phyloP scores from a whole-genome alignment of 1,140 invertebrate species.

The Pachypeltis micranthus region DNA sequence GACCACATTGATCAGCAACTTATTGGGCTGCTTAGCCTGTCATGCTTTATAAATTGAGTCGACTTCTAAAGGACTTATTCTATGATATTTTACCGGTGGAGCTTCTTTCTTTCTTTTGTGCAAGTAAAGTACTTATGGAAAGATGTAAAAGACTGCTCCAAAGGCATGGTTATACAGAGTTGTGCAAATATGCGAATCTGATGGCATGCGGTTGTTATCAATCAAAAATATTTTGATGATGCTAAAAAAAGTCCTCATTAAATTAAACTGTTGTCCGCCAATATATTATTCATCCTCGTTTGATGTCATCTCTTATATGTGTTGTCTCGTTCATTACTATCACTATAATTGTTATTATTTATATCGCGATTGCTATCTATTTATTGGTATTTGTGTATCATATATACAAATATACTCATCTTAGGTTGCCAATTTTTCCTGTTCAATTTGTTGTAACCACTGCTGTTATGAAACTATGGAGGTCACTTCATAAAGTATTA shows the following conservation, averaged over 20 bases:
- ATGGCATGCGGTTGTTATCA: background rate
- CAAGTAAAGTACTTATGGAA: too few relatives aligned
- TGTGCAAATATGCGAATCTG: too few relatives aligned
- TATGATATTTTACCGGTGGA: background rate
- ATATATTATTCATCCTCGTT: background rate
- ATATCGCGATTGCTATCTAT: background rate
- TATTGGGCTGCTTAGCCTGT: background rate
- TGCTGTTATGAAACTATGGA: too few relatives aligned
- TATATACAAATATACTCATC: slow-evolving; percentile 3
- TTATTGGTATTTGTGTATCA: slow-evolving; percentile 1
- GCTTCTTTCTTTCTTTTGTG: background rate
- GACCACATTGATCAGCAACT: too few relatives aligned
- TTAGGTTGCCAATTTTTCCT: background rate
- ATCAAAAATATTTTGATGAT: background rate
- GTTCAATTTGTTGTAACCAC: too few relatives aligned
- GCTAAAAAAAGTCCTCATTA: background rate
- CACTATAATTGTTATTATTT: background rate
- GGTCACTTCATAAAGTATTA: too few relatives aligned
- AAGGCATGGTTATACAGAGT: too few relatives aligned
- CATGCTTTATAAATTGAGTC: background rate
- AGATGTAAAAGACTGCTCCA: too few relatives aligned
- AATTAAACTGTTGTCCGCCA: background rate
- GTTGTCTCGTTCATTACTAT: background rate
- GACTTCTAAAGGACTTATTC: background rate
- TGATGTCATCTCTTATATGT: background rate